A percentile compares a stretch with the other conserved stretches of the same genome.
phyloP scores from a whole-genome alignment of 2,888 invertebrate species.

The Scaptomyza reducta region DNA sequence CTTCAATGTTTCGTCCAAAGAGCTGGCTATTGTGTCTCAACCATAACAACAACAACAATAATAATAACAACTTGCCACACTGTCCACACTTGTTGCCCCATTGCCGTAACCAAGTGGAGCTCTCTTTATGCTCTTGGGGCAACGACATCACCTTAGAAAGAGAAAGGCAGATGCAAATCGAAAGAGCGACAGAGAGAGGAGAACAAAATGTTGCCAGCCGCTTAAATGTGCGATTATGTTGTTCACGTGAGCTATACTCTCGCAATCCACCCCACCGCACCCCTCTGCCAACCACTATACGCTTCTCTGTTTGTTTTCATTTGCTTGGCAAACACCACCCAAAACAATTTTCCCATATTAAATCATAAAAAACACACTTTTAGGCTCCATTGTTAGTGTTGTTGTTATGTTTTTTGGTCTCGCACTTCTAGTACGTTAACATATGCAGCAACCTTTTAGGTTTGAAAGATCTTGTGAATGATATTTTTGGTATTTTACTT shows the following conservation, averaged over 20 bases:
- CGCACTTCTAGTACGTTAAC: conserved; percentile 34
- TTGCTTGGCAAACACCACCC: conserved; percentile 42
- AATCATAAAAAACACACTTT: conserved; percentile 72
- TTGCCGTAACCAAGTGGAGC: conserved; percentile 17
- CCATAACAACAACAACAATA: conserved; percentile 20
- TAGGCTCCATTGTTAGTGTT: conserved; percentile 45
- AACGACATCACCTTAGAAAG: conserved; percentile 24
- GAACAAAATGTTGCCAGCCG: conserved; percentile 49
- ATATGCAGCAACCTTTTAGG: conserved; percentile 35
- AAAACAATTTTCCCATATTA: conserved; percentile 73
- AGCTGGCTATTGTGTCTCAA: conserved; percentile 35
- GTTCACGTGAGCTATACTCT: conserved; percentile 48
- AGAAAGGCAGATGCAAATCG: background rate
- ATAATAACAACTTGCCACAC: too few relatives aligned
- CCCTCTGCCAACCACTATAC: background rate
- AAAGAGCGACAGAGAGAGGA: background rate
- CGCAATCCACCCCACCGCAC: background rate
- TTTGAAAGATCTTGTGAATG: conserved; percentile 31
- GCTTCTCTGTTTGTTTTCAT: conserved; percentile 17
- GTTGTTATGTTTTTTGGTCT: conserved; percentile 17
- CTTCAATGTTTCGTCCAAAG: conserved; percentile 37
- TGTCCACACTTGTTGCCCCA: conserved; percentile 64
- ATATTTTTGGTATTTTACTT: conserved; percentile 26
- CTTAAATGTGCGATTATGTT: conserved; percentile 64
- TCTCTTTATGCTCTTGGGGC: conserved; percentile 22